Evolutionary conservation across 2,113 vertebrate species (phyloP).

Genomic region (Piprites chloris): DNA sequence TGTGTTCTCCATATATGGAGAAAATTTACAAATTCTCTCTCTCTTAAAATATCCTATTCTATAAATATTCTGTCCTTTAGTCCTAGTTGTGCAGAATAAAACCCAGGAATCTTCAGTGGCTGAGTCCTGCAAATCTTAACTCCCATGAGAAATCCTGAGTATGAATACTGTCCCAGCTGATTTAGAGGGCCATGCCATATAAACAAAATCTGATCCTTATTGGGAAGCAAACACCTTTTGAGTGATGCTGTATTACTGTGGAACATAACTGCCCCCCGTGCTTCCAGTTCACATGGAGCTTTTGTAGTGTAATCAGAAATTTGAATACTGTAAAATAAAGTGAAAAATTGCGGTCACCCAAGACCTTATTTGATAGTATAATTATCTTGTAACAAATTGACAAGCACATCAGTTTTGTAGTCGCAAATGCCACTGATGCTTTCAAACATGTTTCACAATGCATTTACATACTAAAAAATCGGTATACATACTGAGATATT

Average conservation of each 20-base stretch:
- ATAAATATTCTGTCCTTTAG: background rate
- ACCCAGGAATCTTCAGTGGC: background rate
- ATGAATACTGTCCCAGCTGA: background rate
- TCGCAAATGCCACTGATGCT: background rate
- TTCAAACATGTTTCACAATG: background rate
- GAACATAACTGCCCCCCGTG: background rate
- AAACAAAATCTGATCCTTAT: background rate
- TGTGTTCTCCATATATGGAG: background rate
- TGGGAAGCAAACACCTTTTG: background rate
- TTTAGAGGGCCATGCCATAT: background rate
- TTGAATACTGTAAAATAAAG: background rate
- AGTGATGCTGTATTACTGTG: accelerated
- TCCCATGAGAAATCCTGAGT: background rate
- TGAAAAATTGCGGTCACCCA: background rate
- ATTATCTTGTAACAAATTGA: background rate
- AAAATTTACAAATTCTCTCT: background rate
- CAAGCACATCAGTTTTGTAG: background rate
- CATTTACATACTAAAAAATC: background rate
- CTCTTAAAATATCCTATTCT: background rate
- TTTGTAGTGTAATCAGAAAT: accelerated
- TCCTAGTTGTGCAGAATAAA: background rate
- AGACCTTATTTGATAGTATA: background rate
- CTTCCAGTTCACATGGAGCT: background rate
- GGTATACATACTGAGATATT: background rate
- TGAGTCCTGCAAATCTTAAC: background rate